Evolutionary conservation across 2,888 invertebrate species (phyloP), one percentile per base, ranked within the genome.

Genomic region (Amblyjoppa proteus): DNA sequence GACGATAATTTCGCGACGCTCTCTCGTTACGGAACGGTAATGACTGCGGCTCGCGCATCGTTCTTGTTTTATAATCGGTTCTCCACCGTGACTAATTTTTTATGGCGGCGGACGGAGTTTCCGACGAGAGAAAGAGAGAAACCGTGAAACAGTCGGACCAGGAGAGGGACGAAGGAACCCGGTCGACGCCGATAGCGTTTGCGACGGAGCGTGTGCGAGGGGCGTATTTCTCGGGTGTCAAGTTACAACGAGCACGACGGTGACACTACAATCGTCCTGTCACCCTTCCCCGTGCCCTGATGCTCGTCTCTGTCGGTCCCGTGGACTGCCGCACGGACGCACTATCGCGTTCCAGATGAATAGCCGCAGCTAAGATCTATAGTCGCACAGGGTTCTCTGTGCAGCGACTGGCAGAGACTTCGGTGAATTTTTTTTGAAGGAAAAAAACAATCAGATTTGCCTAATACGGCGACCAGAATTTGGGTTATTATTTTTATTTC

Each of bases 201-300:
- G 83, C 61, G 70, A 82, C 68, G 86, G 83, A 88, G 89, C 88
- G 89, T 88, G 92, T 91, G 89, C 88, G 88, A 91, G 92, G 92
- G 93, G 93, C 93, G 93, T 92, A 90, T 88, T 89, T 88, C 89
- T 90, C 74, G 89, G 87, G 91, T 93, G 91, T 93, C 92, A 91
- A 90, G 91, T 93, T 93, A 92, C 93, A 91, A 68, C 79, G 79
- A 78, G 58, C 41, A 66, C 89, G 86, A 89, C 89, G 89, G 90
- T 90, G 91, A 91, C 90, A 90, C 89, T 91, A 90, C 89, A 91
- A 90, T 92, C 91, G 90, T 91, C 90, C 89, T 88, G 89, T 88
- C 89, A 92, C 90, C 92, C 90, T 90, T 89, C 87, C 81, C 82
- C 34, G 25, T 68, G 84, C 79, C 58, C 73, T 80, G 69, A 69